These are phyloP conservation scores for Calcarius lapponicus DNA, from an alignment of 2,797 vertebrate species.

Conservation along the genomic window DNA sequence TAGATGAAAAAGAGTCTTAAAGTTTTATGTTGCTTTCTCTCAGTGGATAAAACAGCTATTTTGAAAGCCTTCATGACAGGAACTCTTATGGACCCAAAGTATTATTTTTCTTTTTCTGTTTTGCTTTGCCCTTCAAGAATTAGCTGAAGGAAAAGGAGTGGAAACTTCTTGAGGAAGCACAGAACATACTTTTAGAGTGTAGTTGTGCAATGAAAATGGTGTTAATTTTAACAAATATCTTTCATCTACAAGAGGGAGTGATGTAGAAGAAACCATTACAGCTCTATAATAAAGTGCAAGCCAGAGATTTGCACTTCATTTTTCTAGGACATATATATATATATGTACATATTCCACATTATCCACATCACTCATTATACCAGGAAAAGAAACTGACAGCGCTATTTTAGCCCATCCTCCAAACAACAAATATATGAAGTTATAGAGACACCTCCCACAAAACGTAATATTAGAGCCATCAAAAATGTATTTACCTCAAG, in stretches of 20 bases:
- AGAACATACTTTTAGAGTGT: background rate
- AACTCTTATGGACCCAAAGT: background rate
- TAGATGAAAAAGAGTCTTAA: slow-evolving; percentile 14
- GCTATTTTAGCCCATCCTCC: background rate
- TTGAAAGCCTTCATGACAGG: background rate
- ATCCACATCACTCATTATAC: background rate
- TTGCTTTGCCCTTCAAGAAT: background rate
- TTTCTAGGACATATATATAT: background rate
- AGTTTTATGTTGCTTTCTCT: slow-evolving; percentile 32
- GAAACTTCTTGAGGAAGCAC: background rate
- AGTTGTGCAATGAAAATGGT: background rate
- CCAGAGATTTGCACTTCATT: background rate
- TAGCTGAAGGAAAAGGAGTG: background rate
- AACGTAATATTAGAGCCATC: background rate
- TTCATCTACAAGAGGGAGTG: background rate
- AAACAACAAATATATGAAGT: background rate
- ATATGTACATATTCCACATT: background rate
- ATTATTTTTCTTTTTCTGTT: background rate
- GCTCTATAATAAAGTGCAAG: background rate
- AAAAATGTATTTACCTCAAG: background rate
- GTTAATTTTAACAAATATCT: background rate
- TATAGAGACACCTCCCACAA: background rate
- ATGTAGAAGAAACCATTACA: background rate
- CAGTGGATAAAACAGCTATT: slow-evolving; percentile 12
- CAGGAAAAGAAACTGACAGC: background rate